Evolutionary conservation across 2,113 vertebrate species (phyloP).

Genomic region (Gopherus evgoodei): DNA sequence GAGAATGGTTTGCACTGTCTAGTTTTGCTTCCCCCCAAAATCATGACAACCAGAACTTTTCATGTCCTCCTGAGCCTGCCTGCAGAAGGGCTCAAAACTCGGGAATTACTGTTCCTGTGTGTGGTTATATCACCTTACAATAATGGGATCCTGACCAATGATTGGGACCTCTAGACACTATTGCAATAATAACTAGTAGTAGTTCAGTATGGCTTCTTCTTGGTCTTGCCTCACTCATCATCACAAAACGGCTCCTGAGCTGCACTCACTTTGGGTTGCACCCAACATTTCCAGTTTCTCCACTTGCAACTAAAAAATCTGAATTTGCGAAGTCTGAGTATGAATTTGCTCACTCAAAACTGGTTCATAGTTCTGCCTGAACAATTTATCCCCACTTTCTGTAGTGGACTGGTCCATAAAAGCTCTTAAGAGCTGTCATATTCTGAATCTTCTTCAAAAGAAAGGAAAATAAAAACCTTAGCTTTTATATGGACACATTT

Average conservation of each 20-base stretch:
- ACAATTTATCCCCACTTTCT: neutral
- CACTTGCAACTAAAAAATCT: neutral
- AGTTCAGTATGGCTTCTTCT: neutral
- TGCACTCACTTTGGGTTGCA: neutral
- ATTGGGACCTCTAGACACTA: neutral
- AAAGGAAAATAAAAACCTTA: neutral
- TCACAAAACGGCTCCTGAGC: neutral
- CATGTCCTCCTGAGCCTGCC: fast-evolving
- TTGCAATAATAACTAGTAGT: neutral
- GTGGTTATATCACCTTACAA: fast-evolving
- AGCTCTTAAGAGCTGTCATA: neutral
- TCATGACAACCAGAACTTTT: neutral
- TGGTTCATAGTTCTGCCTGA: neutral
- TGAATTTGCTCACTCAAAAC: neutral
- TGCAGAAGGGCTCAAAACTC: neutral
- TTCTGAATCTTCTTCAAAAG: neutral
- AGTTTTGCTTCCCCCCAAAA: neutral
- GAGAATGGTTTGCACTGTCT: neutral
- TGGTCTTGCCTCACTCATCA: neutral
- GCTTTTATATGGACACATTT: neutral
- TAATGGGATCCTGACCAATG: neutral
- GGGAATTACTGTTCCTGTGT: fast-evolving
- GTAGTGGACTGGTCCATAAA: neutral
- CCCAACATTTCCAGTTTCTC: neutral
- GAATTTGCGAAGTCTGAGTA: neutral